Conservation (phyloP, 2,888 invertebrate genomes). For the Erebia epiphron region DNA sequence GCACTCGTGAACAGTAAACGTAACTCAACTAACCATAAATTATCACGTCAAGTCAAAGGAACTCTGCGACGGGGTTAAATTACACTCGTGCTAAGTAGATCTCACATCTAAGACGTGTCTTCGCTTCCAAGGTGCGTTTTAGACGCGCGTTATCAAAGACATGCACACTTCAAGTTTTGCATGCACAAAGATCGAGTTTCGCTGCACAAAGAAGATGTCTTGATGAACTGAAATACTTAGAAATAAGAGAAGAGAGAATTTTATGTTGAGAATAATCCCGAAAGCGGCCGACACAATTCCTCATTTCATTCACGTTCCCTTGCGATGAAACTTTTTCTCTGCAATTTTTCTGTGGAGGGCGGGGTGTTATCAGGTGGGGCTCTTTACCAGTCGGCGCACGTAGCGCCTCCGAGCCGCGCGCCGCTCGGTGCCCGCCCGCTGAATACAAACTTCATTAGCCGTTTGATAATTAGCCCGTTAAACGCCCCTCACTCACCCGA, state of each 20-base stretch:
- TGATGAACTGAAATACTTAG: constrained; percentile 72
- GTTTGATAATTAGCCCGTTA: constrained; percentile 83
- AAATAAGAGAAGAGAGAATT: constrained; percentile 75
- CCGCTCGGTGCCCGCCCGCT: constrained; percentile 69
- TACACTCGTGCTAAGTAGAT: constrained; percentile 42
- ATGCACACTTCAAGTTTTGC: constrained; percentile 23
- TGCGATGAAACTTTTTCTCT: constrained; percentile 83
- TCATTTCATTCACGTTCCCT: constrained; percentile 82
- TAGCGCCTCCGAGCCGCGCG: constrained; percentile 66
- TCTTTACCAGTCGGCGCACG: constrained; percentile 77
- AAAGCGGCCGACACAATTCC: constrained; percentile 80
- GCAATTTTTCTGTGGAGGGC: constrained; percentile 81
- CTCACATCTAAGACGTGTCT: constrained; percentile 34
- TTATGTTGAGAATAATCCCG: constrained; percentile 77
- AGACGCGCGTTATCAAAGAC: constrained; percentile 28
- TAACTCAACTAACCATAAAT: constrained; percentile 58
- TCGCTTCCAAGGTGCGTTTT: constrained; percentile 27
- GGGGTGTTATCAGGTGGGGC: constrained; percentile 80
- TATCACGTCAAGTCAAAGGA: constrained; percentile 53
- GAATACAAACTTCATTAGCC: constrained; percentile 84
- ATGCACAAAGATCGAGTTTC: constrained; percentile 41
- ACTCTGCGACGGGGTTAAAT: constrained; percentile 49
- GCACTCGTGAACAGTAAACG: constrained; percentile 51
- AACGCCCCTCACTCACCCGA: constrained; percentile 75
- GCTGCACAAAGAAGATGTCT: constrained; percentile 54